Percentiles rank a stretch among this genome's conserved stretches.
Evolutionary conservation across 2,113 vertebrate species (phyloP).

Genomic region (Oenanthe oenanthe): DNA sequence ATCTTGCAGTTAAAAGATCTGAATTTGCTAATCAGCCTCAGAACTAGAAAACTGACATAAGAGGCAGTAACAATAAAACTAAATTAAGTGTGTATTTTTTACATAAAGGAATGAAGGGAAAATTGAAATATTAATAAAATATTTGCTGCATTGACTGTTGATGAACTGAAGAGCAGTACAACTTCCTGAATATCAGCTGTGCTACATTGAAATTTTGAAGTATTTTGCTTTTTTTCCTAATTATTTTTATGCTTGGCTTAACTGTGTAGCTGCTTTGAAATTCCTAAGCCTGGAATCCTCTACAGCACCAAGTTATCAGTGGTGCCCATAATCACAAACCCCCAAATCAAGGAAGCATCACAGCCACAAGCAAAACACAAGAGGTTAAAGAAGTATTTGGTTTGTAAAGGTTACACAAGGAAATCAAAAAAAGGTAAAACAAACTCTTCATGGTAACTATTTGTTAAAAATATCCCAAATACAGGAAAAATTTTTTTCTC

Average conservation of each 20-base stretch:
- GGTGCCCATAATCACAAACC: background rate
- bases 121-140: slow-evolving; percentile 63
- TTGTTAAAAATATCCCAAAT: background rate
- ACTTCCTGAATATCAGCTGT: slow-evolving; percentile 17
- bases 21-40: background rate
- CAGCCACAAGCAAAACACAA: background rate
- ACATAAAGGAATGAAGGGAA: slow-evolving; percentile 22
- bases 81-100: slow-evolving; percentile 8
- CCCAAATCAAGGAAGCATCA: background rate
- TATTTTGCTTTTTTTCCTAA: slow-evolving; percentile 14
- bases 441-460: background rate
- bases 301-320: background rate
- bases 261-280: background rate
- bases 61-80: slow-evolving; percentile 7
- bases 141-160: background rate
- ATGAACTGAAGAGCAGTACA: slow-evolving; percentile 45
- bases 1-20: slow-evolving; percentile 14
- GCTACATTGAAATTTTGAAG: slow-evolving; percentile 36
- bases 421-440: background rate
- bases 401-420: background rate
- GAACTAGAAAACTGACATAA: slow-evolving; percentile 11
- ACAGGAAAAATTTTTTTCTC: background rate
- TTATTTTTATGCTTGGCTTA: slow-evolving; percentile 40
- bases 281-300: background rate
- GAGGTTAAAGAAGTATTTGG: background rate